phyloP scores from a whole-genome alignment of 2,888 invertebrate species.

The Apeira syringaria region DNA sequence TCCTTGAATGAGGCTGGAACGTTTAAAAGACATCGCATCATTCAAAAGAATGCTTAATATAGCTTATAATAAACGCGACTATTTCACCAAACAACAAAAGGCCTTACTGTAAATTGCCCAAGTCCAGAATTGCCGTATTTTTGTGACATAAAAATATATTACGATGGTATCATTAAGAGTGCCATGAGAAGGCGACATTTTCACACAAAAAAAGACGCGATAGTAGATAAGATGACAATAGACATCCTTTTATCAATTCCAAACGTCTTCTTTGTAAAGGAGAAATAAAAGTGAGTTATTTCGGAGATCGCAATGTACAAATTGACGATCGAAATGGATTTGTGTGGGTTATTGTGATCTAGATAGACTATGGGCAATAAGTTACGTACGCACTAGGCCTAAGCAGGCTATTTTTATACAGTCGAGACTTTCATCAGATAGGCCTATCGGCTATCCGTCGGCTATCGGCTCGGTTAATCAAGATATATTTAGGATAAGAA shows the following conservation, averaged over 20 bases:
- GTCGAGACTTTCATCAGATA: constrained; percentile 2
- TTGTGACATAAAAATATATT: constrained; percentile 23
- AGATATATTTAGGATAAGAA: too few species aligned
- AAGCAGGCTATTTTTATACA: constrained; percentile 15
- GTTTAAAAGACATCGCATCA: constrained; percentile 1
- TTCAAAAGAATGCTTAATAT: constrained; percentile 9
- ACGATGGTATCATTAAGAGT: constrained; percentile 25
- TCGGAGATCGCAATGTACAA: constrained; percentile 20
- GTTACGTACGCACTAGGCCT: constrained; percentile 13
- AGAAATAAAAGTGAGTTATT: constrained; percentile 34
- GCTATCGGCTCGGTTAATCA: too few species aligned
- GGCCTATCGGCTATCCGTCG: background rate
- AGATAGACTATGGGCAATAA: constrained; percentile 14
- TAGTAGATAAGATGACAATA: constrained; percentile 29
- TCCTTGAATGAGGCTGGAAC: background rate
- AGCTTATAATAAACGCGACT: constrained; percentile 9
- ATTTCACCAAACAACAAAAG: constrained; percentile 21
- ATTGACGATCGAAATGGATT: constrained; percentile 17
- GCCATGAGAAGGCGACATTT: constrained; percentile 19
- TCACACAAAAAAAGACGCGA: constrained; percentile 30
- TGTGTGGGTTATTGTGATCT: constrained; percentile 22
- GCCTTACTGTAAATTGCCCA: constrained; percentile 14
- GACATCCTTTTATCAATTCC: constrained; percentile 32
- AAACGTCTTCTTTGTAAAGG: constrained; percentile 25
- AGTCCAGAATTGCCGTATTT: constrained; percentile 18